These are phyloP conservation scores for Thyatira batis DNA, from an alignment of 2,888 invertebrate genomes.

Conservation along the genomic window DNA sequence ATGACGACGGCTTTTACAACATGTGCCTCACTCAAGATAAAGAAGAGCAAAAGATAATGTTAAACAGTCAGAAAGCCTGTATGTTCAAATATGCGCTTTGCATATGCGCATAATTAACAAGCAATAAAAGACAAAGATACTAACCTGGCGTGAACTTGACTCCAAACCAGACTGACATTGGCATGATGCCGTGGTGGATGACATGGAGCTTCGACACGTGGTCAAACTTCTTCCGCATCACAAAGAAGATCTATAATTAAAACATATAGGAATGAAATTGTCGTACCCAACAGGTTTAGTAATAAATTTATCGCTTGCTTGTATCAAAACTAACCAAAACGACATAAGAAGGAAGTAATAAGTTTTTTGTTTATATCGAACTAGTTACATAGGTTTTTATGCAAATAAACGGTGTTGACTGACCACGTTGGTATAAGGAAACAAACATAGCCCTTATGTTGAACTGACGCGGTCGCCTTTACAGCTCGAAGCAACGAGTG, in stretches of 20 bases:
- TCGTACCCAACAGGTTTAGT: background rate
- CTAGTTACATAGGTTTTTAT: conserved; percentile 20
- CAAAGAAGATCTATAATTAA: conserved; percentile 89
- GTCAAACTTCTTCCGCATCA: conserved; percentile 95
- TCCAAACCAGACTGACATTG: conserved; percentile 95
- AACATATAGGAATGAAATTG: background rate
- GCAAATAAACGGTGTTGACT: conserved; percentile 29
- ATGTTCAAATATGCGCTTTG: too few species aligned
- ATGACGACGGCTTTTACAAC: too few species aligned
- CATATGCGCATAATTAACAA: background rate
- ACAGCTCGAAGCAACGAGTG: conserved; percentile 26
- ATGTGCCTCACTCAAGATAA: too few species aligned
- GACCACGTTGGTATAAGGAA: conserved; percentile 32
- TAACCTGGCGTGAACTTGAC: conserved; percentile 93
- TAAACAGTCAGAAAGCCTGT: too few species aligned
- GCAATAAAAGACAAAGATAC: conserved; percentile 30
- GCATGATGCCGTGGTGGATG: conserved; percentile 97
- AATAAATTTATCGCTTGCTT: background rate
- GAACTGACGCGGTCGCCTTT: conserved; percentile 24
- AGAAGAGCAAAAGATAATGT: too few species aligned
- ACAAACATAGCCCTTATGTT: conserved; percentile 17
- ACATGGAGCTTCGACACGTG: conserved; percentile 96
- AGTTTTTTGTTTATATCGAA: conserved; percentile 26
- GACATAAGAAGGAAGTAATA: conserved; percentile 18
- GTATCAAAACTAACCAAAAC: background rate